Evolutionary conservation across 2,113 vertebrate genomes (phyloP).

Genomic region (Pterocles gutturalis): DNA sequence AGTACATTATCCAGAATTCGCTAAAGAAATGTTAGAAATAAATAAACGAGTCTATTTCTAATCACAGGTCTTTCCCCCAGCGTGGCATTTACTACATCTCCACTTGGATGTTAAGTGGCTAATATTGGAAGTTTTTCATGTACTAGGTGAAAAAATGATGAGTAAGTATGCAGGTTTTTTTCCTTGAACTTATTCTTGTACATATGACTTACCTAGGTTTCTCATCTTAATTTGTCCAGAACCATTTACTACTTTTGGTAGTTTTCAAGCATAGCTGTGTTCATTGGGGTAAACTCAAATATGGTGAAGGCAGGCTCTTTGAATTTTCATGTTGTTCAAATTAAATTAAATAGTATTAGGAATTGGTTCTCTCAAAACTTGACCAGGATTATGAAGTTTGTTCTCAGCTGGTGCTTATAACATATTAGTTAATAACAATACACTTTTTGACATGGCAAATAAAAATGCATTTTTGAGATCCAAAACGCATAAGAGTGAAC

Average conservation of each 20-base stretch:
- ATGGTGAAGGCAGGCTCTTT: background rate
- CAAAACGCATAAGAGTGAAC: background rate
- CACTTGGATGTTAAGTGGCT: slow-evolving; percentile 94
- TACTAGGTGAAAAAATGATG: slow-evolving; percentile 87
- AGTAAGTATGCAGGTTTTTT: slow-evolving; percentile 76
- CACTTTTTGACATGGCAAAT: background rate
- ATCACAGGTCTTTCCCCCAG: slow-evolving; percentile 89
- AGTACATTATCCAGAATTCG: background rate
- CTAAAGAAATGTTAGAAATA: background rate
- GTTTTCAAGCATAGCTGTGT: background rate
- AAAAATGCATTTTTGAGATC: background rate
- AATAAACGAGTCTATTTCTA: slow-evolving; percentile 11
- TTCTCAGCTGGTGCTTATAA: background rate
- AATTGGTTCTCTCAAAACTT: background rate
- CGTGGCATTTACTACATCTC: slow-evolving; percentile 96
- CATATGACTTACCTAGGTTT: background rate
- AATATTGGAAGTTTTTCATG: slow-evolving; percentile 89
- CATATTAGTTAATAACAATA: background rate
- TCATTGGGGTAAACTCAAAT: background rate
- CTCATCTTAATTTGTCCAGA: background rate
- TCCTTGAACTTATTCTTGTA: background rate
- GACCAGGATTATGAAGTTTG: background rate
- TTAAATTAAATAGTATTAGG: background rate
- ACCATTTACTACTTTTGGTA: background rate
- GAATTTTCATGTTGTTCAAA: background rate